Conservation (phyloP, 2,888 invertebrate species). For the Pristionchus entomophagus region DNA sequence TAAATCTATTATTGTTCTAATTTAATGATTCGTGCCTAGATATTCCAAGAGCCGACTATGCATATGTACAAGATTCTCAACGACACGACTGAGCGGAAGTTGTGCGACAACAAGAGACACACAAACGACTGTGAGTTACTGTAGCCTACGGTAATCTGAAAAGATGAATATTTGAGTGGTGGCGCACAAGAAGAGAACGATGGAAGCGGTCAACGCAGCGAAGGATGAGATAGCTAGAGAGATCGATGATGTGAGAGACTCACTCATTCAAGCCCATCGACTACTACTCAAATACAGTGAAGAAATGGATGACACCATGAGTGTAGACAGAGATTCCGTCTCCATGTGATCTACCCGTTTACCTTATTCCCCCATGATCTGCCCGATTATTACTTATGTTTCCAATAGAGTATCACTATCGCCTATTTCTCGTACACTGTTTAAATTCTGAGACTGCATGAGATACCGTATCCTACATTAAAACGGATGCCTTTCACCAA, state of each 20-base stretch:
- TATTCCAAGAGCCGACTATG: slow-evolving; percentile 68
- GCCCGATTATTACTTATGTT: too few relatives aligned
- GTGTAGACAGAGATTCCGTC: slow-evolving; percentile 9
- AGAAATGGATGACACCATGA: slow-evolving; percentile 47
- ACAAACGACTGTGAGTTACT: slow-evolving; percentile 61
- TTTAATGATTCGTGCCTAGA: too few relatives aligned
- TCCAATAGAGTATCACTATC: too few relatives aligned
- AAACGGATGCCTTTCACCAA: too few relatives aligned
- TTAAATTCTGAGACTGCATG: too few relatives aligned
- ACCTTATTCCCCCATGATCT: not conserved
- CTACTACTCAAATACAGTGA: slow-evolving; percentile 56
- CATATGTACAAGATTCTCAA: slow-evolving; percentile 59
- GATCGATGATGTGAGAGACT: slow-evolving; percentile 63
- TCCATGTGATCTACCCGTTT: slow-evolving; percentile 6
- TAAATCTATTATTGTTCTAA: not conserved
- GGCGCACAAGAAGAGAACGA: slow-evolving; percentile 53
- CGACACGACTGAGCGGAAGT: slow-evolving; percentile 50
- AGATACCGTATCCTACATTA: too few relatives aligned
- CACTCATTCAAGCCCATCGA: slow-evolving; percentile 58
- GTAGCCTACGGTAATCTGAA: not conserved
- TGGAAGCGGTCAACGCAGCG: slow-evolving; percentile 58
- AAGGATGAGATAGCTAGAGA: slow-evolving; percentile 59
- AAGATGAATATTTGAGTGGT: slow-evolving; percentile 55
- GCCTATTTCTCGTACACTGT: too few relatives aligned
- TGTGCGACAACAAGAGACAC: slow-evolving; percentile 58